Percentiles rank a stretch among this genome's conserved stretches.
phyloP scores from a whole-genome alignment of 2,113 vertebrate species.

The Diphyllodes magnificus region DNA sequence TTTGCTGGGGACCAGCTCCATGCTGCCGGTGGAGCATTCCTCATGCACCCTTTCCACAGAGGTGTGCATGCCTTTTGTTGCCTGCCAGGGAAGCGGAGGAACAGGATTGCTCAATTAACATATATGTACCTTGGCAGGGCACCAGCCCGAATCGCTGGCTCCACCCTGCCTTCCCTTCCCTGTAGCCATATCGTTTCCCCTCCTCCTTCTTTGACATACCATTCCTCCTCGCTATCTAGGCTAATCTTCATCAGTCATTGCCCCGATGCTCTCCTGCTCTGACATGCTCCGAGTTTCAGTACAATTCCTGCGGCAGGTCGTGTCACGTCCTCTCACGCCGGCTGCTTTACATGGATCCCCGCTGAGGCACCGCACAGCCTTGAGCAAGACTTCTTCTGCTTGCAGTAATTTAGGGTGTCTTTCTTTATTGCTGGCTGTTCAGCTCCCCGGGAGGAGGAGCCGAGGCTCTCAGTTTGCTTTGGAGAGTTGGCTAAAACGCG shows the following conservation, averaged over 20 bases:
- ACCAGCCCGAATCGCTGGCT: slow-evolving; percentile 42
- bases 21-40: neutral
- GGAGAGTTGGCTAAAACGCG: neutral
- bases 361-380: slow-evolving; percentile 27
- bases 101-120: slow-evolving; percentile 63
- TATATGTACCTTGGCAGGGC: slow-evolving; percentile 67
- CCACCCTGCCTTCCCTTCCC: slow-evolving; percentile 61
- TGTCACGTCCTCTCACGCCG: slow-evolving; percentile 62
- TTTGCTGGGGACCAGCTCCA: neutral
- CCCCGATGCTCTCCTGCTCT: slow-evolving; percentile 58
- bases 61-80: slow-evolving; percentile 26
- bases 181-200: slow-evolving; percentile 15
- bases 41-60: neutral
- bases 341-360: slow-evolving; percentile 37
- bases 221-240: slow-evolving; percentile 60
- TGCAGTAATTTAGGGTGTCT: slow-evolving; percentile 43
- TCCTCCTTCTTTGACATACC: slow-evolving; percentile 53
- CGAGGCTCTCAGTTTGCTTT: neutral
- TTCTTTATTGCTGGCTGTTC: slow-evolving; percentile 36
- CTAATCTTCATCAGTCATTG: slow-evolving; percentile 68
- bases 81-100: slow-evolving; percentile 35
- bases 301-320: slow-evolving; percentile 66
- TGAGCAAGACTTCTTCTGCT: slow-evolving; percentile 57
- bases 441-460: slow-evolving; percentile 35
- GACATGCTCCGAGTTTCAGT: slow-evolving; percentile 65